A percentile compares a stretch with the other conserved stretches of the same genome.
phyloP scores from a whole-genome alignment of 1,140 invertebrate species.

The Trialeurodes vaporariorum region DNA sequence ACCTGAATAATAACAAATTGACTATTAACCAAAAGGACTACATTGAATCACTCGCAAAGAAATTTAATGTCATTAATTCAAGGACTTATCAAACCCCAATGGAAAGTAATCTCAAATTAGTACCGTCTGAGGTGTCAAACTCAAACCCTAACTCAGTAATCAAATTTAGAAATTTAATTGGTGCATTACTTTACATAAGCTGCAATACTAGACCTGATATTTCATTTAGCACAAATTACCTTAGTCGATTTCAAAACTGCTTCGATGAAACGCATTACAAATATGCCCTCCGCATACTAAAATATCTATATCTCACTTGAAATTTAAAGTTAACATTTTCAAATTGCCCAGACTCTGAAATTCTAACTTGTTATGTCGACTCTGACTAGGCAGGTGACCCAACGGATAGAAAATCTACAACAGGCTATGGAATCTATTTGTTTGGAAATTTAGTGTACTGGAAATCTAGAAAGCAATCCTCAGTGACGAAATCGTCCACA shows the following conservation, averaged over 20 bases:
- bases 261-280: not conserved
- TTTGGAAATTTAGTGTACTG: slow-evolving; percentile 25
- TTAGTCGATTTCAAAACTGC: slow-evolving; percentile 7
- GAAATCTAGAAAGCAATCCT: slow-evolving; percentile 24
- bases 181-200: slow-evolving; percentile 3
- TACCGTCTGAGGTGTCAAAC: not conserved
- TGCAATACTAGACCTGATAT: slow-evolving; percentile 3
- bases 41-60: not conserved
- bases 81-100: slow-evolving; percentile 2
- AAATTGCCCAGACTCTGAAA: not conserved
- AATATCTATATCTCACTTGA: slow-evolving; percentile 4
- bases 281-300: slow-evolving; percentile 3
- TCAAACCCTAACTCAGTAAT: not conserved
- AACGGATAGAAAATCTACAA: slow-evolving; percentile 19
- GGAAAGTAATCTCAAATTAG: slow-evolving; percentile 5
- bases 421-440: slow-evolving; percentile 22
- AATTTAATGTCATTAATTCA: slow-evolving; percentile 4
- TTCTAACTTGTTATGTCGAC: slow-evolving; percentile 27
- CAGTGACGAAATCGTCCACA: slow-evolving; percentile 24
- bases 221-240: slow-evolving; percentile 1
- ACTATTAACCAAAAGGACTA: not conserved
- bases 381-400: slow-evolving; percentile 31
- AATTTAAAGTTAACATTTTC: not conserved
- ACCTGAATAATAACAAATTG: not conserved
- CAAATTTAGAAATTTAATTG: not conserved